Conservation (phyloP, 2,797 vertebrate genomes). For the Halcyon leucocephala region DNA sequence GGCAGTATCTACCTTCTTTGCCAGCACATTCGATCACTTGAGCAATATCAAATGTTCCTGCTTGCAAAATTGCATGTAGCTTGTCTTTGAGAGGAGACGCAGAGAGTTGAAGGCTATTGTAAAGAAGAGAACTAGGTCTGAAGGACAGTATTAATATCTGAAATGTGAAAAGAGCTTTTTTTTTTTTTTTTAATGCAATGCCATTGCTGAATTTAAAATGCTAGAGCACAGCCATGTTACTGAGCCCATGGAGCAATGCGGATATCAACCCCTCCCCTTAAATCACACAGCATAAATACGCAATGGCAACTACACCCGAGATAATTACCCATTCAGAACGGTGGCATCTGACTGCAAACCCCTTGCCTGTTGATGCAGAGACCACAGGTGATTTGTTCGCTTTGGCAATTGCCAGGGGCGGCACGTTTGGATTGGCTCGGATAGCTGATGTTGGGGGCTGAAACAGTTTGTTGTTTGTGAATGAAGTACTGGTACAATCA, state of each 20-base stretch:
- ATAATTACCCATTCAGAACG: constrained; percentile 34
- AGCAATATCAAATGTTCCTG: not conserved
- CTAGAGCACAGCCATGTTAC: not conserved
- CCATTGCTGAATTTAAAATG: not conserved
- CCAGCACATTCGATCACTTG: not conserved
- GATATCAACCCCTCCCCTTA: not conserved
- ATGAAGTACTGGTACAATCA: not conserved
- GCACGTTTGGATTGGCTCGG: rapidly evolving
- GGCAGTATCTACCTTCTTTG: not conserved
- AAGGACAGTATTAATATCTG: not conserved
- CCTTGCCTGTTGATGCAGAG: not conserved
- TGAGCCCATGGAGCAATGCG: not conserved
- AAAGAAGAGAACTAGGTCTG: not conserved
- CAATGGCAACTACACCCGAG: rapidly evolving
- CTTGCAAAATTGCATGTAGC: not conserved
- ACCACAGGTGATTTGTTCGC: rapidly evolving
- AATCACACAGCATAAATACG: rapidly evolving
- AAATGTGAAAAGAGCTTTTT: not conserved
- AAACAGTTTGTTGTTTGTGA: rapidly evolving
- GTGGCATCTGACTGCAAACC: not conserved
- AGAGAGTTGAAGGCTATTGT: not conserved
- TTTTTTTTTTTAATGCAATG: too few species aligned
- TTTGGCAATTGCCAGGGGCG: not conserved
- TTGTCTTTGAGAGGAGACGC: not conserved
- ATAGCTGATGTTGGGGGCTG: not conserved